Percentiles rank a stretch among this genome's conserved stretches.
Conservation (phyloP, 2,113 vertebrate species). For the Pseudopipra pipra region DNA sequence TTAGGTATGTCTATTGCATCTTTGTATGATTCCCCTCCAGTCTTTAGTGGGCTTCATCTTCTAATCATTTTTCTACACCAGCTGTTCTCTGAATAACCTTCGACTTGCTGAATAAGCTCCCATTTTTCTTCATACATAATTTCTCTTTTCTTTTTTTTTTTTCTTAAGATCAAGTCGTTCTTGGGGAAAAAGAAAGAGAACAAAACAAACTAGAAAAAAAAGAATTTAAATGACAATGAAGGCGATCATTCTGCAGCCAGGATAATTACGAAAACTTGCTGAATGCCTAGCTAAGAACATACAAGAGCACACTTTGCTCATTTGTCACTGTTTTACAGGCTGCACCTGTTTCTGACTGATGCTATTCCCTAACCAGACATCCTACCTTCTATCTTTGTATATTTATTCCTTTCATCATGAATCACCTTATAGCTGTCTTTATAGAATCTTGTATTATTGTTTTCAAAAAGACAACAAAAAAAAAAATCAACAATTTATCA, state of each 20-base stretch:
- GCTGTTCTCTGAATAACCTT: constrained; percentile 62
- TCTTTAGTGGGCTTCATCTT: constrained; percentile 35
- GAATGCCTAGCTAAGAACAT: neutral
- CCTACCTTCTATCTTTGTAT: neutral
- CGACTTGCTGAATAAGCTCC: constrained; percentile 26
- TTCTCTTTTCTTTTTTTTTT: neutral
- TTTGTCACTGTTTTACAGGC: neutral
- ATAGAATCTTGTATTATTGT: neutral
- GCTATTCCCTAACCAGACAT: constrained; percentile 12
- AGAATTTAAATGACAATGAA: constrained; percentile 25
- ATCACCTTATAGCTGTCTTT: neutral
- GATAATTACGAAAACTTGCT: constrained; percentile 39
- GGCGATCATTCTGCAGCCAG: neutral
- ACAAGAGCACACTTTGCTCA: neutral
- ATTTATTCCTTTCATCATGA: constrained; percentile 40
- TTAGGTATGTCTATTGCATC: neutral
- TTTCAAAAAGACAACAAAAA: neutral
- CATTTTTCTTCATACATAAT: constrained; percentile 28
- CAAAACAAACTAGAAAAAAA: neutral
- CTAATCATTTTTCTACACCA: constrained; percentile 57
- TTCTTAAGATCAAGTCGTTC: neutral
- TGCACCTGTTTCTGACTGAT: constrained; percentile 1
- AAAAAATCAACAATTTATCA: neutral
- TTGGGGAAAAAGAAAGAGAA: neutral
- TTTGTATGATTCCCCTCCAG: neutral